Percentiles rank a stretch among this genome's conserved stretches.
phyloP scores from a whole-genome alignment of 37 sponge, comb jelly and placozoan genomes.

The Dysidea cf. avara region DNA sequence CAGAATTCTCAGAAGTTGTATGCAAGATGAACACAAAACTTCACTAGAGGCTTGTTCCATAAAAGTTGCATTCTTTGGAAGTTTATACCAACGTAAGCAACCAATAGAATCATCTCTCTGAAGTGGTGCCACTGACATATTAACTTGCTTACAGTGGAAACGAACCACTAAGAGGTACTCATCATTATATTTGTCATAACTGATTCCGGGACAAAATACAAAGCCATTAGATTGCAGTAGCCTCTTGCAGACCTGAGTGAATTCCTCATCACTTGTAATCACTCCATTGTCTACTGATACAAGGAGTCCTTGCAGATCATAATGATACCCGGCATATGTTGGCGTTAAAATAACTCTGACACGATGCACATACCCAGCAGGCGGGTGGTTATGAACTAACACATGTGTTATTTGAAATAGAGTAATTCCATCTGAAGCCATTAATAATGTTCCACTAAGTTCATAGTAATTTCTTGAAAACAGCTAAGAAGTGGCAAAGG shows the following conservation, averaged over 20 bases:
- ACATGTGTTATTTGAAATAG: background rate
- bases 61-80: slow-evolving; percentile 37
- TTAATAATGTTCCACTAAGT: too few species aligned
- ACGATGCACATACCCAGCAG: too few species aligned
- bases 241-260: slow-evolving; percentile 5
- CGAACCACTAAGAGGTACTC: slow-evolving; percentile 17
- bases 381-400: background rate
- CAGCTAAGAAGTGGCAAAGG: too few species aligned
- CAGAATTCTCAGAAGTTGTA: slow-evolving; percentile 6
- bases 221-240: background rate
- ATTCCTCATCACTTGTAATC: slow-evolving; percentile 14
- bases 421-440: too few species aligned
- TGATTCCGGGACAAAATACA: slow-evolving; percentile 41
- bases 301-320: too few species aligned
- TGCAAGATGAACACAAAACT: slow-evolving; percentile 1
- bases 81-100: slow-evolving; percentile 4
- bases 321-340: too few species aligned
- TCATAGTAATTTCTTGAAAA: too few species aligned
- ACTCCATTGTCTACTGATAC: slow-evolving; percentile 14
- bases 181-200: background rate
- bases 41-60: background rate
- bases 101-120: slow-evolving; percentile 14
- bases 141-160: slow-evolving; percentile 26
- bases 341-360: too few species aligned
- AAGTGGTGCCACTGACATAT: slow-evolving; percentile 12